Evolutionary conservation across 2,888 invertebrate genomes (phyloP).

Genomic region (Ochropleura leucogaster): DNA sequence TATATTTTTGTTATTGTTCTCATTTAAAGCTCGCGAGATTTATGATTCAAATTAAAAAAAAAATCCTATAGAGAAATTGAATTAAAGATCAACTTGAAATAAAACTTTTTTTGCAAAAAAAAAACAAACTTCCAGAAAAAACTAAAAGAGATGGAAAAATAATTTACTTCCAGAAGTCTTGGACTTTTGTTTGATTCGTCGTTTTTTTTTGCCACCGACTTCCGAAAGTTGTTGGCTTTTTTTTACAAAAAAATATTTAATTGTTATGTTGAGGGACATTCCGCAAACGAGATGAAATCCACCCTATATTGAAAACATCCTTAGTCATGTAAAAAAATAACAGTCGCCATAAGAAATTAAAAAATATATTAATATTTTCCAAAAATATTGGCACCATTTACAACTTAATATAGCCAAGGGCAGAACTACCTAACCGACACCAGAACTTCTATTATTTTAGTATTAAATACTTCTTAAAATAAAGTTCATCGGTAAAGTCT

Average conservation of each 20-base stretch:
- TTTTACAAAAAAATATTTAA: no score
- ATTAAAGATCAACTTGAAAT: not conserved
- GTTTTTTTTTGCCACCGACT: no score
- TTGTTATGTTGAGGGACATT: no score
- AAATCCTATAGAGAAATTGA: not conserved
- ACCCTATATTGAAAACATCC: no score
- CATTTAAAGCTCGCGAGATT: not conserved
- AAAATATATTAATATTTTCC: not conserved
- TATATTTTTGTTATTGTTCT: not conserved
- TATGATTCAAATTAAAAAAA: not conserved
- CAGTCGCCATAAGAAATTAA: not conserved
- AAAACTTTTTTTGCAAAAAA: no score
- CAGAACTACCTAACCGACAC: slow-evolving; percentile 6
- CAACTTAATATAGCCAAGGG: not conserved
- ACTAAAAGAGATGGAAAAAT: no score
- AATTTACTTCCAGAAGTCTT: no score
- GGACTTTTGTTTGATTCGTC: no score
- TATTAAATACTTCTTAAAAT: slow-evolving; percentile 4
- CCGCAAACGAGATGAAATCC: no score
- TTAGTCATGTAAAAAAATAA: not conserved
- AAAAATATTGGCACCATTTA: slow-evolving; percentile 14
- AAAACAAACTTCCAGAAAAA: no score
- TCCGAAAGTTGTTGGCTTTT: no score
- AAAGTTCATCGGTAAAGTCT: slow-evolving; percentile 1
- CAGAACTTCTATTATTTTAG: not conserved